A percentile compares a stretch with the other conserved stretches of the same genome.
Conservation (phyloP, 2,888 invertebrate genomes). For the Chironomus riparius region DNA sequence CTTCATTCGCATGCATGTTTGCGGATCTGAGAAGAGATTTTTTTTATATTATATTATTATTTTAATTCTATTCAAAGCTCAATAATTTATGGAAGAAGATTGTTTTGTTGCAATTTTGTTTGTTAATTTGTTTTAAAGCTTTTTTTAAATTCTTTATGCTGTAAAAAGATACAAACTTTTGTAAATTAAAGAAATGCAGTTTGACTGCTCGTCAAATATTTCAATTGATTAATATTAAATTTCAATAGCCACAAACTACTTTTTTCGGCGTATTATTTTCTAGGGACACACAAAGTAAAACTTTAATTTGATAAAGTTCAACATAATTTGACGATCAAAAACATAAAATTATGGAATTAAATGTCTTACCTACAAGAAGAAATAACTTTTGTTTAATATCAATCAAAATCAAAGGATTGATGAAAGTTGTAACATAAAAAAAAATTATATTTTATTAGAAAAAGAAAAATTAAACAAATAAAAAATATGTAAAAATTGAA, state of each 20-base stretch:
- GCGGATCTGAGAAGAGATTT: slow-evolving; percentile 8
- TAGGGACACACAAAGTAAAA: no score
- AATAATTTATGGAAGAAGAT: background rate
- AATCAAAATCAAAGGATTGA: background rate
- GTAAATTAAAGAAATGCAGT: no score
- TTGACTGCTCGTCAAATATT: no score
- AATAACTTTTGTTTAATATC: background rate
- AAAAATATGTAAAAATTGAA: background rate
- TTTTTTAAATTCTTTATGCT: background rate
- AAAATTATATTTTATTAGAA: slow-evolving; percentile 23
- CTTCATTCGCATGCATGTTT: background rate
- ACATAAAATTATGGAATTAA: no score
- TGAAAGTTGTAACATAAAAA: slow-evolving; percentile 6
- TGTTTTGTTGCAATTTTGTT: slow-evolving; percentile 7
- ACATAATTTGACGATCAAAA: no score
- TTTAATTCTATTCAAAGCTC: background rate
- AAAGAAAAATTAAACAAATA: background rate
- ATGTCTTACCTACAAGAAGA: background rate
- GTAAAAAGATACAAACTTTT: background rate
- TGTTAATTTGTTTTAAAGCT: background rate
- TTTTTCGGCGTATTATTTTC: no score
- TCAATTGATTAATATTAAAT: no score
- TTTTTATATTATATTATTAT: background rate
- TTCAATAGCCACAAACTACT: no score
- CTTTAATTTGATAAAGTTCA: no score